A percentile compares a stretch with the other conserved stretches of the same genome.
Evolutionary conservation across 2,113 vertebrate species (phyloP).

Genomic region (Pangasianodon gigas): DNA sequence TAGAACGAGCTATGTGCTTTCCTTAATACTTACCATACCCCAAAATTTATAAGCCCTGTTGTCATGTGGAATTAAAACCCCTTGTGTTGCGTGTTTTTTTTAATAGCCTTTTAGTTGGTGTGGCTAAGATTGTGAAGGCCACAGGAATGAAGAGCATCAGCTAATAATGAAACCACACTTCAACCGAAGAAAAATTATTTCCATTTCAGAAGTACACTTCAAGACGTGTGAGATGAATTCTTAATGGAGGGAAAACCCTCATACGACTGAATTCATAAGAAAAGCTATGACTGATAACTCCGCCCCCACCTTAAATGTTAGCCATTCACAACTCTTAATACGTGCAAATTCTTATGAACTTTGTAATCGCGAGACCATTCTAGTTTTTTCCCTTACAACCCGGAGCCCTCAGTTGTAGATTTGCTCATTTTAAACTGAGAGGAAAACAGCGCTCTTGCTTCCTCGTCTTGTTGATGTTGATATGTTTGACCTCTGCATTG

Average conservation of each 20-base stretch:
- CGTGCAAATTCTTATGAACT: slow-evolving; percentile 53
- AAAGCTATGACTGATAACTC: background rate
- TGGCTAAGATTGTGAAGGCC: slow-evolving; percentile 55
- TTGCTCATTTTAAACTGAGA: slow-evolving; percentile 51
- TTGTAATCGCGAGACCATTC: background rate
- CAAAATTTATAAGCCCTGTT: background rate
- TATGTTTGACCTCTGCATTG: slow-evolving; percentile 68
- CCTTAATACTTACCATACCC: background rate
- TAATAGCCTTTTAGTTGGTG: background rate
- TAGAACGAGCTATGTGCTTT: background rate
- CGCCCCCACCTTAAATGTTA: background rate
- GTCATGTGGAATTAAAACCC: background rate
- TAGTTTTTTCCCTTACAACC: slow-evolving; percentile 53
- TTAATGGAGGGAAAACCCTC: background rate
- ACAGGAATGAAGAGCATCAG: slow-evolving; percentile 66
- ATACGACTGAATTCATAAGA: background rate
- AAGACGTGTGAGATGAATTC: slow-evolving; percentile 53
- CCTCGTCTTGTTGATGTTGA: slow-evolving; percentile 70
- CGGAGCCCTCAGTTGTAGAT: slow-evolving; percentile 65
- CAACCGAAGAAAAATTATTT: slow-evolving; percentile 47
- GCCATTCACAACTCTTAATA: background rate
- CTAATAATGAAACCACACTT: slow-evolving; percentile 51
- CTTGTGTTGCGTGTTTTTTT: background rate
- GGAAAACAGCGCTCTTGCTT: slow-evolving; percentile 73
- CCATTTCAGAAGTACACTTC: slow-evolving; percentile 69